Evolutionary conservation across 2,113 vertebrate genomes (phyloP), one percentile per base, ranked within the genome.

Genomic region (Chaetorhynchus papuensis): DNA sequence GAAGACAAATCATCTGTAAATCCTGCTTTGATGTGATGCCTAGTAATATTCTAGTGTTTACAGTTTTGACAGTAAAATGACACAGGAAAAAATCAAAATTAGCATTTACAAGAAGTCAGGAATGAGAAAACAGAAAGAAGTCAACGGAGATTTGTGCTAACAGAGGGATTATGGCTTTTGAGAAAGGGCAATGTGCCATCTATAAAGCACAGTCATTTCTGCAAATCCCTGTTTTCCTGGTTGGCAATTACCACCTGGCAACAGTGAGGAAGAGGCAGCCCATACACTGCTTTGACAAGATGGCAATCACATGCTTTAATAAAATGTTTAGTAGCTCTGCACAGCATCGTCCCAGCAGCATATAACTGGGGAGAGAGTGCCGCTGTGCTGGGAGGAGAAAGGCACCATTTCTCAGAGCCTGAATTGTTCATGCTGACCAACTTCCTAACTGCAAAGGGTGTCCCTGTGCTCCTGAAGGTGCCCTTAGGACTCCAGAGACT

Each of bases 41-140:
- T 77, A 44, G 54, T 74, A 52, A 72, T 59, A 70, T 61, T 53
- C 27, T 41, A 47, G 19, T 39, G 9, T 66, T 93, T 66, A 77
- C 7, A n/a, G 28, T 66, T 95, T 90, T 66, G 71, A 83, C 59
- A 78, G 64, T 8, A 86, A 88, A 83, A 56, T 47, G 28, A 74
- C 54, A 85, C 18, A 52, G 39, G 70, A 91, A 83, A 83, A 41
- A 52, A 31, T 7, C 15, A 15, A 71, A 95, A 89, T 61, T 69
- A 85, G 7, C 45, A 92, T 81, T 92, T 90, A 56, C 33, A 63
- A 72, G 42, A 77, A 75, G 22, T 77, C 47, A 68, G 30, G n/a
- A 86, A 59, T 66, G 33, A 93, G 44, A 71, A 95, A 96, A 83
- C 44, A 88, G 64, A 91, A 93, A 27, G 71, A 90, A 89, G 31